phyloP scores from a whole-genome alignment of 2,113 vertebrate species.

The Notarius quadriscutis region DNA sequence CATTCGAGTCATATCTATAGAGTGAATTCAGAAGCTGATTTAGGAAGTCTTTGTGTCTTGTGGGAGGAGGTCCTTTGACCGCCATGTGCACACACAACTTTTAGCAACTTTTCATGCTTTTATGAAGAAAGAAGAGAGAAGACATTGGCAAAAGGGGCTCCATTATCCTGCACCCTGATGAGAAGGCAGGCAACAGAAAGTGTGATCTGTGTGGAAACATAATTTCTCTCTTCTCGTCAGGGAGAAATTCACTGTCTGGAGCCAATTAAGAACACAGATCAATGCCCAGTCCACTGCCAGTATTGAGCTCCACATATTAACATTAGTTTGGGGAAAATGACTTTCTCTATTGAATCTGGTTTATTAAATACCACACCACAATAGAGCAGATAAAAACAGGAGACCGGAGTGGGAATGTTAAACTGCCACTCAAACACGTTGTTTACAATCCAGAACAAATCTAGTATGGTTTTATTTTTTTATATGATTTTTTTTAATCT shows the following conservation, averaged over 20 bases:
- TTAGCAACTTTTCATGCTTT: slow-evolving; percentile 34
- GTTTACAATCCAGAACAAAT: not conserved
- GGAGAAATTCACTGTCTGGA: slow-evolving; percentile 53
- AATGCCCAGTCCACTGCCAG: slow-evolving; percentile 50
- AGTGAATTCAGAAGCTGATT: not conserved
- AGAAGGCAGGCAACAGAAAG: slow-evolving; percentile 46
- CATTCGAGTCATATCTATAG: not conserved
- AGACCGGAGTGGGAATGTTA: not conserved
- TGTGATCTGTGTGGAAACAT: slow-evolving; percentile 38
- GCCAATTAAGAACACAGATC: slow-evolving; percentile 59
- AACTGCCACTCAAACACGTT: not conserved
- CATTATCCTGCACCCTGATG: slow-evolving; percentile 55
- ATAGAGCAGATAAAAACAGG: not conserved
- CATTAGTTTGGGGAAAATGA: slow-evolving; percentile 42
- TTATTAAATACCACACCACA: slow-evolving; percentile 45
- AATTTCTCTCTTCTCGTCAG: slow-evolving; percentile 45
- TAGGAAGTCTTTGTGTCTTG: not conserved
- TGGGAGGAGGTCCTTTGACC: slow-evolving; percentile 6
- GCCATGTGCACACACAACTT: not conserved
- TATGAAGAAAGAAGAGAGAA: slow-evolving; percentile 42
- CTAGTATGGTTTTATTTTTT: not conserved
- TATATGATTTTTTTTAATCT: not conserved
- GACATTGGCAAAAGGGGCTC: slow-evolving; percentile 43
- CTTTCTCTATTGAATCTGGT: slow-evolving; percentile 43
- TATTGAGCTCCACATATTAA: slow-evolving; percentile 54